Percentiles rank a stretch among this genome's conserved stretches.
phyloP scores from a whole-genome alignment of 2,888 invertebrate species.

The Formica aserva region DNA sequence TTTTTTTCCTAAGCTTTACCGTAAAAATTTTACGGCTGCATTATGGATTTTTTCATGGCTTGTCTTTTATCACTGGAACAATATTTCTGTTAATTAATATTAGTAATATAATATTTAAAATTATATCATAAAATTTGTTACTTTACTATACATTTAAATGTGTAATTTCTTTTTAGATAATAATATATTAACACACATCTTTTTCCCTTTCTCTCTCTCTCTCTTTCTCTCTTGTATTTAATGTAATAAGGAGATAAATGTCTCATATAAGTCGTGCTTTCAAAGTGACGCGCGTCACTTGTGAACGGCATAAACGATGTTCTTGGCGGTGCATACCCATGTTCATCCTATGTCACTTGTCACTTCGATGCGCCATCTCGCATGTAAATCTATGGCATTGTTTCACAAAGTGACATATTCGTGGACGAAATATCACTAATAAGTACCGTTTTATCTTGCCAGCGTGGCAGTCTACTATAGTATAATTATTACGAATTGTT shows the following conservation, averaged over 20 bases:
- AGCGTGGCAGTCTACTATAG: neutral
- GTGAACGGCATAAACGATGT: conserved; percentile 39
- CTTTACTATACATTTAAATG: neutral
- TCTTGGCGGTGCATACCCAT: conserved; percentile 23
- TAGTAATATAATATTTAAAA: neutral
- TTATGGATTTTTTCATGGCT: neutral
- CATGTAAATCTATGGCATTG: conserved; percentile 36
- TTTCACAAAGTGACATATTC: conserved; percentile 31
- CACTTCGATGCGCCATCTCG: conserved; percentile 33
- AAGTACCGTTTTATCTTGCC: neutral
- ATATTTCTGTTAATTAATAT: neutral
- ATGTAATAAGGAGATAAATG: conserved; percentile 24
- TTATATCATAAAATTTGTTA: neutral
- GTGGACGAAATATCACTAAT: conserved; percentile 38
- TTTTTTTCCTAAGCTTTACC: conserved; percentile 30
- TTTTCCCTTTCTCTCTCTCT: neutral
- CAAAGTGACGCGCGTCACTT: conserved; percentile 40
- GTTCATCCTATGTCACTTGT: conserved; percentile 44
- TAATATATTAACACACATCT: neutral
- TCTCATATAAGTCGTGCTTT: conserved; percentile 28
- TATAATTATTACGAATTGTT: neutral
- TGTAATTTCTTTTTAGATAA: neutral
- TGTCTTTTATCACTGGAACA: neutral
- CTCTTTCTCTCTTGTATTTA: neutral
- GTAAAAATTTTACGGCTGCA: conserved; percentile 38